A percentile compares a stretch with the other conserved stretches of the same genome.
Conservation (phyloP, 2,113 vertebrate species). For the Silurus asotus region DNA sequence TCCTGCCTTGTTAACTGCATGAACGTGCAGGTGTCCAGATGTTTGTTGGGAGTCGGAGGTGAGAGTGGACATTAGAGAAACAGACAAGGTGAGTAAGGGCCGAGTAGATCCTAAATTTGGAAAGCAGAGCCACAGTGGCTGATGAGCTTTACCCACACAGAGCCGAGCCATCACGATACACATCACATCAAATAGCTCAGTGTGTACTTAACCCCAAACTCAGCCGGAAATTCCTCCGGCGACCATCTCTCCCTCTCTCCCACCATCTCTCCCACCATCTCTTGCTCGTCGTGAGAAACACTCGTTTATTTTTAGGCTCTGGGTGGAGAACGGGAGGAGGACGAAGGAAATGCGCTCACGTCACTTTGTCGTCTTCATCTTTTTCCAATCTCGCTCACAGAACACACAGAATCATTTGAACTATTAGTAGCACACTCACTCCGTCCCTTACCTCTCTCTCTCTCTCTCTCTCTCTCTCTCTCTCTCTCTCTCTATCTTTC, state of each 20-base stretch:
- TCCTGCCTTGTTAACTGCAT: background rate
- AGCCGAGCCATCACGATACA: slow-evolving; percentile 63
- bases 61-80: background rate
- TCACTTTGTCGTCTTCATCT: slow-evolving; percentile 23
- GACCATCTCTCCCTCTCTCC: slow-evolving; percentile 45
- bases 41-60: background rate
- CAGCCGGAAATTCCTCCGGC: slow-evolving; percentile 71
- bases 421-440: background rate
- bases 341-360: slow-evolving; percentile 43
- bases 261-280: slow-evolving; percentile 30
- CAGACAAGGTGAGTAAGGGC: background rate
- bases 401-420: slow-evolving; percentile 35
- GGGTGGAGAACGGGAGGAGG: slow-evolving; percentile 40
- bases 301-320: slow-evolving; percentile 48
- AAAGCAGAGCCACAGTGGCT: background rate
- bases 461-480: background rate
- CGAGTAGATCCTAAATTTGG: background rate
- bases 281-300: slow-evolving; percentile 40
- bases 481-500: background rate
- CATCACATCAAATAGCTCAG: slow-evolving; percentile 60
- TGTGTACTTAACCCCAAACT: slow-evolving; percentile 60
- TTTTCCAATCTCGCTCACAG: slow-evolving; percentile 29
- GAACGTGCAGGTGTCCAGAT: background rate
- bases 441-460: background rate
- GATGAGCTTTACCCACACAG: slow-evolving; percentile 55